Percentiles rank a stretch among this genome's conserved stretches.
Conservation (phyloP, 2,113 vertebrate species). For the Xiphorhynchus elegans region DNA sequence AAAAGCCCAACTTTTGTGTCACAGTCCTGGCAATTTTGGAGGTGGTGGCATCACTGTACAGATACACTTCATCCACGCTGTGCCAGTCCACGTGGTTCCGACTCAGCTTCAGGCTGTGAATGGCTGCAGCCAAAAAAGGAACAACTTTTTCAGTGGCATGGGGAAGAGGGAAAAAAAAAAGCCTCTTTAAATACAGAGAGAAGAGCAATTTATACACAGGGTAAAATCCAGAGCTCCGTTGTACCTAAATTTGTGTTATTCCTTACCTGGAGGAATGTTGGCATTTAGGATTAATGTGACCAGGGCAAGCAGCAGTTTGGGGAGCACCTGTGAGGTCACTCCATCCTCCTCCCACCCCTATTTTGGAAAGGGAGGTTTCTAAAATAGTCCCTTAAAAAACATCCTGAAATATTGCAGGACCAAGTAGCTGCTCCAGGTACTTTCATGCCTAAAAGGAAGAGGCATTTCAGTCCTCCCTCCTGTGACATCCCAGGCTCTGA, state of each 20-base stretch:
- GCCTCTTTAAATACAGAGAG: neutral
- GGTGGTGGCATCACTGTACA: constrained; percentile 98
- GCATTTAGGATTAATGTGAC: neutral
- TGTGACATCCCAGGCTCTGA: neutral
- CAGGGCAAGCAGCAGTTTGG: neutral
- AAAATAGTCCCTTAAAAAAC: neutral
- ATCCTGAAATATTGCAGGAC: neutral
- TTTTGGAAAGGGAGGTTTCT: neutral
- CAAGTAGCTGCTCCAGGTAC: neutral
- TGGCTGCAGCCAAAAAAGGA: constrained; percentile 76
- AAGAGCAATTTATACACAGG: neutral
- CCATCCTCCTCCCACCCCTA: neutral
- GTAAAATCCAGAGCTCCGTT: neutral
- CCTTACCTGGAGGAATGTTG: constrained; percentile 13
- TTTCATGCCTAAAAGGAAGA: neutral
- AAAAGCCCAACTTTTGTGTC: constrained; percentile 95
- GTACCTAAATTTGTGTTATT: neutral
- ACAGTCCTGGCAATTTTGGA: constrained; percentile 98
- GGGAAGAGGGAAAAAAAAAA: neutral
- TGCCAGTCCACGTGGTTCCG: constrained; percentile 97
- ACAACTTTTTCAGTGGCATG: neutral
- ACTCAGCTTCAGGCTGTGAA: constrained; percentile 93
- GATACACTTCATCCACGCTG: constrained; percentile 93
- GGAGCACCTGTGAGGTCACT: neutral
- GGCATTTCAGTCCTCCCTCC: neutral